Base-by-base conservation (phyloP, 2,113 vertebrate genomes). In the Alethe castanea region DNA sequence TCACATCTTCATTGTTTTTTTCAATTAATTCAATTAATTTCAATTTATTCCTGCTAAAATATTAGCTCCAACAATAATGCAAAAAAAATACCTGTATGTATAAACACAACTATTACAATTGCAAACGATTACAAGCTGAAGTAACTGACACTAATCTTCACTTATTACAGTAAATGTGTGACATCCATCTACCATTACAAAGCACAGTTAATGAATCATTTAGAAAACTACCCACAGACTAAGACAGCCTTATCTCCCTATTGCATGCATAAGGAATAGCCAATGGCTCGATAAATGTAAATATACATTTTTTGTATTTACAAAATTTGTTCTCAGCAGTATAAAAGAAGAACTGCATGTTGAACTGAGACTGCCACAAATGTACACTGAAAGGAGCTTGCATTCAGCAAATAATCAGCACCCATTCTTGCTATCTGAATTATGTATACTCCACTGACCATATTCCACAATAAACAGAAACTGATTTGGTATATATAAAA, bases 211-310 rank as follows among this genome's bases (percentile, higher is more conserved):
- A 97, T 94, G 86, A 97, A 92, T 96, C 95, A 96, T 91, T 94
- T 92, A 53, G 94, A 95, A 96, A 96, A 94, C 87, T 97, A 91
- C 90, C 84, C 88, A 95, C 79, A 91, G 81, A 94, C 83, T 94
- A 96, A 94, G 80, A 77, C 52, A 12, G 76, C 31, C 94, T 97
- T 96, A 97, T 88, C 87, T 97, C 92, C 76, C 94, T 90, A 95
- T 3, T 94, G 94, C 94, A 97, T 93, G 87, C 86, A 96, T 92
- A 97, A 98, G 81, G 60, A 98, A 96, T 78, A 97, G 96, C 91
- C 97, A 97, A 50, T 92, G 90, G 95, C 89, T 96, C 2, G 1
- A 88, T 82, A 96, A 86, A 94, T 93, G 88, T 92, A 97, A 97
- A 97, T 94, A 95, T 53, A 94, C 60, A 16, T 65, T 67, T 38